Percentiles rank a stretch among this genome's conserved stretches.
Evolutionary conservation across 2,113 vertebrate genomes (phyloP).

Genomic region (Ursus arctos): DNA sequence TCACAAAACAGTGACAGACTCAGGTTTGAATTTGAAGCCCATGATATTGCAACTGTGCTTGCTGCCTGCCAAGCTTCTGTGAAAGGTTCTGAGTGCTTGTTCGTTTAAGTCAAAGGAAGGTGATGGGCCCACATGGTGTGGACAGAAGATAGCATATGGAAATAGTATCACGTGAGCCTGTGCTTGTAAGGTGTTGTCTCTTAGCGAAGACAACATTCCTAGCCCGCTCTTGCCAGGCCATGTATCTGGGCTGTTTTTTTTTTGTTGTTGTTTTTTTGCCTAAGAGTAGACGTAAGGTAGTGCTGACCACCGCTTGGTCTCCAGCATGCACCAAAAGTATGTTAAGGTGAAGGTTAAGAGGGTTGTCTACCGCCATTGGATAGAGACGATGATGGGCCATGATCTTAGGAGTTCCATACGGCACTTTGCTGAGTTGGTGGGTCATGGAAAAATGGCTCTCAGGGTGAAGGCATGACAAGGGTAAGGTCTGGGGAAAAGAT

Average conservation of each 20-base stretch:
- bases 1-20: background rate
- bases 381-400: background rate
- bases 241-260: background rate
- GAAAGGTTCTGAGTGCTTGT: background rate
- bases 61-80: background rate
- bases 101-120: background rate
- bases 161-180: background rate
- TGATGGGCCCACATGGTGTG: rapidly evolving
- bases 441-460: background rate
- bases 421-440: background rate
- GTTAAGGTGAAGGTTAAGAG: background rate
- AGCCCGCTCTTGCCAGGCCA: background rate
- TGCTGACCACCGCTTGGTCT: background rate
- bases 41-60: background rate
- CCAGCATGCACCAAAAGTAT: background rate
- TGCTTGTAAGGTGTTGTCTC: background rate
- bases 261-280: background rate
- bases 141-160: background rate
- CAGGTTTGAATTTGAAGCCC: background rate
- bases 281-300: background rate
- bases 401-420: background rate
- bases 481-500: background rate
- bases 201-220: background rate
- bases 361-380: rapidly evolving
- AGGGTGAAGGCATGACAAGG: background rate